phyloP scores from a whole-genome alignment of 1,140 invertebrate genomes.

The Drosophila miranda region DNA sequence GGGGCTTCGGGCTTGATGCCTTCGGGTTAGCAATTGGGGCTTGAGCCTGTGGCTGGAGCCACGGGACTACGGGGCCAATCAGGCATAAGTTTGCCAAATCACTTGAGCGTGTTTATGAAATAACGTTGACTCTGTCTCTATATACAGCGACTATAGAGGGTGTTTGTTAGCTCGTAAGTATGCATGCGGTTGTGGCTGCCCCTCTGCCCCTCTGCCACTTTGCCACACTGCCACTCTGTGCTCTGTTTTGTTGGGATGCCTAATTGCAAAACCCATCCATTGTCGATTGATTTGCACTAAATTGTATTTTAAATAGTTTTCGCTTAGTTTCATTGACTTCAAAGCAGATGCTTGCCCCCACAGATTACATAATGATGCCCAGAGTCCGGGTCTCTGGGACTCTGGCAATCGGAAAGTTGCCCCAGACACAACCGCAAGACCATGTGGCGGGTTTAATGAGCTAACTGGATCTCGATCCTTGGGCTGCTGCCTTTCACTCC shows the following conservation, averaged over 20 bases:
- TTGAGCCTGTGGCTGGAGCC: not conserved
- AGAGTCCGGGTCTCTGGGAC: not conserved
- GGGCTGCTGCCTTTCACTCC: not conserved
- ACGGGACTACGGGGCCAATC: not conserved
- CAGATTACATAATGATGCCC: constrained; percentile 55
- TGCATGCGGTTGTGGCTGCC: not conserved
- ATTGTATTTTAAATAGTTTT: constrained; percentile 79
- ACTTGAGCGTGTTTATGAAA: constrained; percentile 75
- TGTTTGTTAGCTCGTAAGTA: constrained; percentile 9
- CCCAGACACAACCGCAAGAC: constrained; percentile 21
- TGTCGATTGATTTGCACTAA: constrained; percentile 68
- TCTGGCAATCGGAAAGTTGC: constrained; percentile 1
- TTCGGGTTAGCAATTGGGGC: constrained; percentile 12
- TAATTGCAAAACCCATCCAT: constrained; percentile 68
- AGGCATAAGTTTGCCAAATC: constrained; percentile 60
- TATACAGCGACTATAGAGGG: not conserved
- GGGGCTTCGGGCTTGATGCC: not conserved
- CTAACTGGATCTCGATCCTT: constrained; percentile 41
- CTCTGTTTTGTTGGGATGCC: constrained; percentile 37
- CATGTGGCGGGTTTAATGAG: constrained; percentile 73
- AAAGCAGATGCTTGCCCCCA: constrained; percentile 15
- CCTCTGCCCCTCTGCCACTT: not conserved
- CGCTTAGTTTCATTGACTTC: constrained; percentile 41
- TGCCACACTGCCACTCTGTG: not conserved
- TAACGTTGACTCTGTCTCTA: constrained; percentile 44